Evolutionary conservation across 2,797 vertebrate species (phyloP).

Genomic region (Gallirallus australis): DNA sequence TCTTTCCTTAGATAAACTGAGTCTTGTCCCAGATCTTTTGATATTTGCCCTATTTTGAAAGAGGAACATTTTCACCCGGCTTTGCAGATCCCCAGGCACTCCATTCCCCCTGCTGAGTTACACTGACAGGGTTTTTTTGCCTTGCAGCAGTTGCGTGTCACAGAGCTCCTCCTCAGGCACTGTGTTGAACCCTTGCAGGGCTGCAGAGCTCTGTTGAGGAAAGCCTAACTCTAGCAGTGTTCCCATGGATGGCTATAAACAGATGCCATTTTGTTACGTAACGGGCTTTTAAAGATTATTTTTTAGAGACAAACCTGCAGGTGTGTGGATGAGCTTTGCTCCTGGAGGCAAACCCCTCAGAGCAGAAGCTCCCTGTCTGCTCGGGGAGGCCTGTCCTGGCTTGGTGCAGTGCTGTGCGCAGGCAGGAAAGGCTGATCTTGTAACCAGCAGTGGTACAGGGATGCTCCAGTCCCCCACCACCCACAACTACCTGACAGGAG

Average conservation of each 20-base stretch:
- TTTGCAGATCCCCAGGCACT: conserved; percentile 81
- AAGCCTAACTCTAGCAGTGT: not conserved
- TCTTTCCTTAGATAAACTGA: conserved; percentile 69
- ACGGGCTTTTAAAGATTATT: not conserved
- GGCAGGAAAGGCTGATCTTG: rapidly evolving
- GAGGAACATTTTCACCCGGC: conserved; percentile 76
- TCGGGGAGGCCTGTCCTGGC: rapidly evolving
- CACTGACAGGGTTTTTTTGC: conserved; percentile 76
- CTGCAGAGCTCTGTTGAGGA: conserved; percentile 74
- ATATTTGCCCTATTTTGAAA: conserved; percentile 82
- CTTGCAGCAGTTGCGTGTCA: conserved; percentile 70
- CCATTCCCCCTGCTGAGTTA: conserved; percentile 76
- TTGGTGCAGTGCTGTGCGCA: rapidly evolving
- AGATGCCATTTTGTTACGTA: conserved; percentile 53
- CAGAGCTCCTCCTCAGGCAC: conserved; percentile 68
- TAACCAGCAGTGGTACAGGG: rapidly evolving
- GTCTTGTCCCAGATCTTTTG: conserved; percentile 79
- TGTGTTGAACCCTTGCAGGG: conserved; percentile 81
- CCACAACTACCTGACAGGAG: no score
- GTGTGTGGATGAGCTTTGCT: not conserved
- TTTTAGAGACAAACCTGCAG: not conserved
- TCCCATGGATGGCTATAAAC: not conserved
- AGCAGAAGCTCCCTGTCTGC: rapidly evolving
- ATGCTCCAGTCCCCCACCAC: no score
- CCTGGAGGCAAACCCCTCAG: not conserved